Evolutionary conservation across 1,140 invertebrate species (phyloP).

Genomic region (Leptinotarsa undecemlineata): DNA sequence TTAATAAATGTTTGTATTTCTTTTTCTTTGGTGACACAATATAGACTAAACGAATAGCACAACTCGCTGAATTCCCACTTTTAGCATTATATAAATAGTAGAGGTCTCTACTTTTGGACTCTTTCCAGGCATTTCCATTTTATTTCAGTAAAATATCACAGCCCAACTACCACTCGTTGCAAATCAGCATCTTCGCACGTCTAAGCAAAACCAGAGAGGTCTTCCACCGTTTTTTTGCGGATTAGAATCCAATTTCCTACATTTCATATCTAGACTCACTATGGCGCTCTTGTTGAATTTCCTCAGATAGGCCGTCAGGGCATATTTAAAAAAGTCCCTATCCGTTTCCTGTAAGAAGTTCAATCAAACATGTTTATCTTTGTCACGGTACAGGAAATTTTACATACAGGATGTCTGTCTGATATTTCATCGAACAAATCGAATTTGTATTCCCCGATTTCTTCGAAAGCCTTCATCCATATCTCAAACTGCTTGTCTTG

Average conservation of each 20-base stretch:
- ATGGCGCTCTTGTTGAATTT: background rate
- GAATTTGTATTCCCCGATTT: slow-evolving; percentile 11
- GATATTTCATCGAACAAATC: background rate
- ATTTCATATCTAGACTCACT: slow-evolving; percentile 1
- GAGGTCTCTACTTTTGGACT: too few species aligned
- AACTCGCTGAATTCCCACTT: too few species aligned
- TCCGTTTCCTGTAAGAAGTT: background rate
- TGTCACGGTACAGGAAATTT: background rate
- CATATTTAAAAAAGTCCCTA: background rate
- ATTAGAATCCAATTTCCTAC: background rate
- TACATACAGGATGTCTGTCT: too few species aligned
- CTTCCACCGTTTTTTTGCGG: background rate
- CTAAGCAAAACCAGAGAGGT: background rate
- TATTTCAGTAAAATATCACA: too few species aligned
- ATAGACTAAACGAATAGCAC: too few species aligned
- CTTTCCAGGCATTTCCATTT: too few species aligned
- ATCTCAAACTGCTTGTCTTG: background rate
- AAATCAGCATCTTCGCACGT: background rate
- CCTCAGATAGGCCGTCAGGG: background rate
- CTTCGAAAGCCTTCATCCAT: slow-evolving; percentile 10
- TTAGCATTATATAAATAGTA: too few species aligned
- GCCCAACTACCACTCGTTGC: too few species aligned
- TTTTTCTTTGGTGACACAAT: too few species aligned
- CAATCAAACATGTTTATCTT: background rate
- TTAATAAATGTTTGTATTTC: too few species aligned